Conservation (phyloP, 1,140 invertebrate species). For the Anoplolepis gracilipes region DNA sequence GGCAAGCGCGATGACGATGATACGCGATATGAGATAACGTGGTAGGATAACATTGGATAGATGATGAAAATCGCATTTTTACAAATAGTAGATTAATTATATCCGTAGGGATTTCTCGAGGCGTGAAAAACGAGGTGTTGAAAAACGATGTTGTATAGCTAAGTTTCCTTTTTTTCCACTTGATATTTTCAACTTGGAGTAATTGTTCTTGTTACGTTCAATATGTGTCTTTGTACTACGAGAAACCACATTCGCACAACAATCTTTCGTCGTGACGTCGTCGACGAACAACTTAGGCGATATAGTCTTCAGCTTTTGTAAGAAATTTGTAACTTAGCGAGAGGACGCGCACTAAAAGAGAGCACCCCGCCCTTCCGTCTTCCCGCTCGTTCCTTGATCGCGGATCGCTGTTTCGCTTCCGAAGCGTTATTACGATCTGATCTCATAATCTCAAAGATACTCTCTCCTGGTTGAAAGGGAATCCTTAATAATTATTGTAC, state of each 20-base stretch:
- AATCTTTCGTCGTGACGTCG: conserved; percentile 27
- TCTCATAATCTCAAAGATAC: conserved; percentile 59
- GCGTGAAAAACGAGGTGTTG: conserved; percentile 52
- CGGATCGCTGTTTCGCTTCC: conserved; percentile 5
- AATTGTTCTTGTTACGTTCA: conserved; percentile 57
- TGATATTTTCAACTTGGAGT: conserved; percentile 25
- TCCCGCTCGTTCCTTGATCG: conserved; percentile 45
- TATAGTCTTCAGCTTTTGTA: conserved; percentile 61
- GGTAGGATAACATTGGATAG: conserved; percentile 2
- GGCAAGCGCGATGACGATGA: conserved; percentile 37
- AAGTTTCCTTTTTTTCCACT: conserved; percentile 45
- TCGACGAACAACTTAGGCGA: conserved; percentile 36
- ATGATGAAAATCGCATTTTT: conserved; percentile 67
- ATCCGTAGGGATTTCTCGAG: conserved; percentile 57
- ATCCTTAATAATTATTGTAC: conserved; percentile 26
- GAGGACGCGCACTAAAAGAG: conserved; percentile 39
- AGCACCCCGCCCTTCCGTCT: conserved; percentile 25
- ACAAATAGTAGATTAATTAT: conserved; percentile 70
- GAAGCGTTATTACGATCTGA: conserved; percentile 25
- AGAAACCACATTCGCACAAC: conserved; percentile 23
- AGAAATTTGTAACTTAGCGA: conserved; percentile 56
- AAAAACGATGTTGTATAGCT: conserved; percentile 51
- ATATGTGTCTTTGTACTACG: background rate
- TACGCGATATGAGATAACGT: background rate
- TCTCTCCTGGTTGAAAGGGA: background rate